Base-by-base conservation (phyloP, 2,888 invertebrate genomes). In the Graphium colonna region DNA sequence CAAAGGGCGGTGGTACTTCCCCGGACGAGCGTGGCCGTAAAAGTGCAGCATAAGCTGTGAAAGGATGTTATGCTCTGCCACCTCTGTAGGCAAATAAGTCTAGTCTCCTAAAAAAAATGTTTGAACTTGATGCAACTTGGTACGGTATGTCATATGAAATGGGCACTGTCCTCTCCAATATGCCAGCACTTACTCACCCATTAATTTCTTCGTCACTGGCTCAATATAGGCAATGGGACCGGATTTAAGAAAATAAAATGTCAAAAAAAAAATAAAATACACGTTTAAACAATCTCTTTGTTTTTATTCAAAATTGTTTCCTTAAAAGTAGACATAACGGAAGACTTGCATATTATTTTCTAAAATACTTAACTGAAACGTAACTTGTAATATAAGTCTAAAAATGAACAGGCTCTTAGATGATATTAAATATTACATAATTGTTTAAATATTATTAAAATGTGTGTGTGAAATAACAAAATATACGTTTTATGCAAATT, bases 291-390 rank as follows among this genome's bases (percentile, higher is more conserved):
- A 53, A 26, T 52, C 28, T 50, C 18, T 18, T 48, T 15, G 1
- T 39, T 57, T 57, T 57, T 51, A 53, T 51, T 57, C 41, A 39
- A 51, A 53, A 48, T 16, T 26, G 17, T 50, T 46, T 10, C n/a
- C 47, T 48, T 44, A 48, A 33, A 7, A 40, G 39, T 51, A 46
- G 33, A 43, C 16, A 9, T 43, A 43, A 51, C 1, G 48, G 36
- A 40, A 57, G 41, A 44, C 33, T 54, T 50, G n/a, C 44, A 52
- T 60, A 55, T 3, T 10, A 33, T 33, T 57, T 55, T 33, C 47
- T 60, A 61, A 50, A 56, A 57, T 59, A 61, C 60, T 60, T 65
- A 59, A 55, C 44, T 54, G 17, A 53, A 56, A 41, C 18, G 21
- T 36, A 38, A 21, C 38, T 36, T 36, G 13, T 21, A 21, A 47